Evolutionary conservation across 1,140 invertebrate species (phyloP).

Genomic region (Pemphigus obesinymphae): DNA sequence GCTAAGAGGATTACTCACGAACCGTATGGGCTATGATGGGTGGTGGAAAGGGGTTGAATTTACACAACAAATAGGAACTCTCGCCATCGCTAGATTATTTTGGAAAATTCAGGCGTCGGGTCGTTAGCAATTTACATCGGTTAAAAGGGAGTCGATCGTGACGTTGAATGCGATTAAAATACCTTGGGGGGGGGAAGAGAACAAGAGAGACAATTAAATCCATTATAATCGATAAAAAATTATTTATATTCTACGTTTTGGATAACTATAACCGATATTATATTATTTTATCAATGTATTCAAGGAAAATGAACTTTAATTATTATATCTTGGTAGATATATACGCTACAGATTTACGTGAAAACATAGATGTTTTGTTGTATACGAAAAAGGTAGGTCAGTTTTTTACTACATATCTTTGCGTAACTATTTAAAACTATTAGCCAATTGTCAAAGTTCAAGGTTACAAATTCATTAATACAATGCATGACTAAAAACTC

Average conservation of each 20-base stretch:
- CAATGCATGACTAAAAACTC: neutral
- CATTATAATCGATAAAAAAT: neutral
- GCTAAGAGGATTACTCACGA: constrained; percentile 18
- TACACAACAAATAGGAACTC: neutral
- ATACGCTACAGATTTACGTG: neutral
- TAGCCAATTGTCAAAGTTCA: neutral
- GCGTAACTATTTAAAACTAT: neutral
- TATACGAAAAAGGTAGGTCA: neutral
- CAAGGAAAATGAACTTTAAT: neutral
- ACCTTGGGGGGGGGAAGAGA: neutral
- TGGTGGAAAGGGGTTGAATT: neutral
- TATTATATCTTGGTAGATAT: neutral
- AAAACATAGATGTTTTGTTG: neutral
- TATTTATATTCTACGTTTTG: neutral
- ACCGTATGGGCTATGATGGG: neutral
- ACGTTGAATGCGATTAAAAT: neutral
- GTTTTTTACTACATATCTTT: neutral
- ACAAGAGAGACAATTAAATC: neutral
- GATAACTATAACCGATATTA: neutral
- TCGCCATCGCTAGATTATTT: neutral
- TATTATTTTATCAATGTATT: too few species aligned
- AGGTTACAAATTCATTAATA: neutral
- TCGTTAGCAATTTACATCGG: neutral
- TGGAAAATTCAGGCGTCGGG: neutral
- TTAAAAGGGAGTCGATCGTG: neutral